These are phyloP conservation scores for Oreocharis arfaki DNA, from an alignment of 2,113 vertebrate genomes.

Conservation along the genomic window DNA sequence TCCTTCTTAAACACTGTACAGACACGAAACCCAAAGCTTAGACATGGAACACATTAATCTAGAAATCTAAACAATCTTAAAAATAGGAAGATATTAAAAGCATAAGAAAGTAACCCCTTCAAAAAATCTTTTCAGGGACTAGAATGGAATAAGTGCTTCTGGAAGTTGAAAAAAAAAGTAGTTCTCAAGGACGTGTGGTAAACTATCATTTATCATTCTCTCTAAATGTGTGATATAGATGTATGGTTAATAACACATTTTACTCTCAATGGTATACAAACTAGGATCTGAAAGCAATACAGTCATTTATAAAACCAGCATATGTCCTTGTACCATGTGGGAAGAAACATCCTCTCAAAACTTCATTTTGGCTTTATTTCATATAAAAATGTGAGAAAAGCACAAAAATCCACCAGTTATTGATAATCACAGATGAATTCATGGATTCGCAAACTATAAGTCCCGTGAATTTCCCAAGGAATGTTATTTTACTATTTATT, in stretches of 20 bases:
- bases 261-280: constrained; percentile 38
- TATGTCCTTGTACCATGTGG: background rate
- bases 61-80: background rate
- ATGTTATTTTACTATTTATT: background rate
- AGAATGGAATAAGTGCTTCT: background rate
- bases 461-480: background rate
- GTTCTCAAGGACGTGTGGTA: constrained; percentile 21
- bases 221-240: constrained; percentile 15
- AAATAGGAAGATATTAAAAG: background rate
- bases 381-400: background rate
- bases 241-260: constrained; percentile 29
- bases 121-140: background rate
- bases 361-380: background rate
- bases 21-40: background rate
- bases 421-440: background rate
- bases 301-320: background rate
- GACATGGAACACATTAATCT: background rate
- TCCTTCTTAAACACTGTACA: background rate
- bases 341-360: constrained; percentile 19
- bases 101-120: background rate
- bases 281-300: constrained; percentile 2
- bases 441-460: background rate
- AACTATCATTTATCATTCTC: background rate
- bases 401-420: background rate
- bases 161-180: constrained; percentile 2